phyloP scores from a whole-genome alignment of 1,140 invertebrate genomes.

The Brachionus calyciflorus region DNA sequence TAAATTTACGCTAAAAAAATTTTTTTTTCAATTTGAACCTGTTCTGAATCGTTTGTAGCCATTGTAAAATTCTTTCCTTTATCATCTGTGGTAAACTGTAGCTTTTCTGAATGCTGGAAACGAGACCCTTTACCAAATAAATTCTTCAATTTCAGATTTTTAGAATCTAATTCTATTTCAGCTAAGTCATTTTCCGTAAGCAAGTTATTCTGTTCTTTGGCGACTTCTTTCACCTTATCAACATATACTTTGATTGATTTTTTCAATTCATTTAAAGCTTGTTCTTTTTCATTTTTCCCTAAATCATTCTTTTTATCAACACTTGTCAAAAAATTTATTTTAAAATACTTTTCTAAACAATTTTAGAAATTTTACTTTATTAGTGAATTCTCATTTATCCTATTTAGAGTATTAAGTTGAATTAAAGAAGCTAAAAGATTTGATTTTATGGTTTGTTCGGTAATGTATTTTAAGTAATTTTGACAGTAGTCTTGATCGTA shows the following conservation, averaged over 20 bases:
- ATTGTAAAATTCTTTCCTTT: slow-evolving; percentile 12
- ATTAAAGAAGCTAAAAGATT: slow-evolving; percentile 24
- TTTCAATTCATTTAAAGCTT: not conserved
- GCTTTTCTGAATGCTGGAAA: slow-evolving; percentile 60
- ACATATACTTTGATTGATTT: not conserved
- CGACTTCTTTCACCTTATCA: slow-evolving; percentile 47
- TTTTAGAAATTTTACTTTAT: not conserved
- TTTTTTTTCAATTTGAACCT: slow-evolving; percentile 48
- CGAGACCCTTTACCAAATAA: slow-evolving; percentile 57
- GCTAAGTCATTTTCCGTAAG: slow-evolving; percentile 51
- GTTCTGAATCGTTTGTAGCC: slow-evolving; percentile 49
- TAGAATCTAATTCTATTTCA: slow-evolving; percentile 48
- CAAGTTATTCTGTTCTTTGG: slow-evolving; percentile 49
- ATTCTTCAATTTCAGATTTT: not conserved
- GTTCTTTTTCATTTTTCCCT: not conserved
- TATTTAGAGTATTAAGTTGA: not conserved
- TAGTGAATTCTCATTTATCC: not conserved
- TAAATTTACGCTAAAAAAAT: not conserved
- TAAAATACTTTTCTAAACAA: not conserved
- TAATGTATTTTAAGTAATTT: not conserved
- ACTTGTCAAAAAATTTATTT: slow-evolving; percentile 2
- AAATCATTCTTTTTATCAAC: not conserved
- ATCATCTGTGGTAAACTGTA: slow-evolving; percentile 59
- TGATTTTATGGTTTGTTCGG: not conserved
- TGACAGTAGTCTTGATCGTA: not conserved